These are phyloP conservation scores for Camptogramma bilineatum DNA, from an alignment of 2,888 invertebrate species.

Conservation along the genomic window DNA sequence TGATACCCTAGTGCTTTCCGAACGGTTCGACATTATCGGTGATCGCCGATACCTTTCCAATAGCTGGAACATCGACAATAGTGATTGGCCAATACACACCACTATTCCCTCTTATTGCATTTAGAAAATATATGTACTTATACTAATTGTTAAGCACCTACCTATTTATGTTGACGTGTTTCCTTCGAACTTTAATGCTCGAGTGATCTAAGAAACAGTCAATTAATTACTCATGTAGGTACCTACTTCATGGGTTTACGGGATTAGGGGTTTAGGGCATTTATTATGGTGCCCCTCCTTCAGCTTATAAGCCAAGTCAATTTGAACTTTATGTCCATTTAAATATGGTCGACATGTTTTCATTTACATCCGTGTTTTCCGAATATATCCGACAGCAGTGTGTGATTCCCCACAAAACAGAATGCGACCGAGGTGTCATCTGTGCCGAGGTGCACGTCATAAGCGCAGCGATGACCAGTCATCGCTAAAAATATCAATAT, in stretches of 20 bases:
- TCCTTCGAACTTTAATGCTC: not conserved
- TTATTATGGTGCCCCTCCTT: not conserved
- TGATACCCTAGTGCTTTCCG: slow-evolving; percentile 83
- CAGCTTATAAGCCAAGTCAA: not conserved
- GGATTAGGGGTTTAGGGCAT: not conserved
- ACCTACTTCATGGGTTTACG: not conserved
- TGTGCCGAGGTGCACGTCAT: too few relatives aligned
- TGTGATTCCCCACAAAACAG: too few relatives aligned
- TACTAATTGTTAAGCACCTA: too few relatives aligned
- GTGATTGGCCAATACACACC: slow-evolving; percentile 32
- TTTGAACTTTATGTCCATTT: not conserved
- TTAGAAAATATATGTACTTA: not conserved
- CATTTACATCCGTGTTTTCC: too few relatives aligned
- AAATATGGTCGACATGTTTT: not conserved
- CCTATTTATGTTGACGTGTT: not conserved
- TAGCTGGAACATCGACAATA: slow-evolving; percentile 49
- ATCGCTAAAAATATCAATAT: too few relatives aligned
- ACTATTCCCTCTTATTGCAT: not conserved
- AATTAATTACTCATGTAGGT: not conserved
- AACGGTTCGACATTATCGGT: slow-evolving; percentile 85
- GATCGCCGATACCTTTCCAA: slow-evolving; percentile 83
- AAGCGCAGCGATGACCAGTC: too few relatives aligned
- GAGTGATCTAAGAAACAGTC: not conserved
- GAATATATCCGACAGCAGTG: too few relatives aligned
- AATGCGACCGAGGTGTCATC: too few relatives aligned